A percentile compares a stretch with the other conserved stretches of the same genome.
phyloP scores from a whole-genome alignment of 2,888 invertebrate species.

The Tridacna gigas region DNA sequence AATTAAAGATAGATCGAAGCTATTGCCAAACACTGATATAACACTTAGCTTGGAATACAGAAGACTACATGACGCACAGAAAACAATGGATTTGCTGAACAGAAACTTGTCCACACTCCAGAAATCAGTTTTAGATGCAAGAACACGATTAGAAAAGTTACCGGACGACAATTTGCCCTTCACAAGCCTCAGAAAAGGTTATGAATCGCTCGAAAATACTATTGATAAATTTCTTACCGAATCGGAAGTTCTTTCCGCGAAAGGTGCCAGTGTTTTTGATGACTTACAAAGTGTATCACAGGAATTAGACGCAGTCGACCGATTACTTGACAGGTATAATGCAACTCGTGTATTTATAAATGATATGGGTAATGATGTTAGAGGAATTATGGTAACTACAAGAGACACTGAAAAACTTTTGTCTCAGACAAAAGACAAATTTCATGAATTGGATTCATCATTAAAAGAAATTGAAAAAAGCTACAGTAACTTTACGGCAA shows the following conservation, averaged over 20 bases:
- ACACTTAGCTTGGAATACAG: background rate
- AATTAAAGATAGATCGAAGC: background rate
- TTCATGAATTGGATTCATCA: constrained; percentile 6
- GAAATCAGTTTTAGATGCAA: background rate
- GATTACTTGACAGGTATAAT: background rate
- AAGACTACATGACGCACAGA: background rate
- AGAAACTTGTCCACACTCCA: background rate
- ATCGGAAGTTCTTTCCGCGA: background rate
- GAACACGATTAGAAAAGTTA: background rate
- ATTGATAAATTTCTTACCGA: background rate
- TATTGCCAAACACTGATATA: background rate
- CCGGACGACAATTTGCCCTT: background rate
- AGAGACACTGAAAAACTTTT: background rate
- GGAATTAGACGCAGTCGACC: background rate
- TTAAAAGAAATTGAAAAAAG: constrained; percentile 19
- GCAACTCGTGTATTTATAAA: background rate
- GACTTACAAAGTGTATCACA: background rate
- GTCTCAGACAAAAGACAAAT: background rate
- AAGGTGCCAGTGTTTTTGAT: background rate
- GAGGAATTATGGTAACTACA: constrained; percentile 8
- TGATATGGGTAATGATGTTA: background rate
- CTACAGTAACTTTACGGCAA: constrained; percentile 56
- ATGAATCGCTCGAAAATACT: background rate
- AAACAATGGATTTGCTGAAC: background rate
- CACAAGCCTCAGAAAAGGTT: no score